Evolutionary conservation across 2,113 vertebrate genomes (phyloP).

Genomic region (Aldabrachelys gigantea): DNA sequence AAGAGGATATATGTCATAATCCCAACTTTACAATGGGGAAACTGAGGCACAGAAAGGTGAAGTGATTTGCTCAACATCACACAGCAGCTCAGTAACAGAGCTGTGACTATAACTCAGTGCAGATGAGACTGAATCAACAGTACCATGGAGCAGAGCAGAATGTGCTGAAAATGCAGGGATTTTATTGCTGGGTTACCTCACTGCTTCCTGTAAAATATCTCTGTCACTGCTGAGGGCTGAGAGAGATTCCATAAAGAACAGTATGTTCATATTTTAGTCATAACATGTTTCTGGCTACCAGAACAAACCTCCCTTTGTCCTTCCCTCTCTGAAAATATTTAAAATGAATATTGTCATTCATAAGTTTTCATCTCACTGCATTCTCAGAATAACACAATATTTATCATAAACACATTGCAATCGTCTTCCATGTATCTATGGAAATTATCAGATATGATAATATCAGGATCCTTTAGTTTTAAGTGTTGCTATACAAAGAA

Average conservation of each 20-base stretch:
- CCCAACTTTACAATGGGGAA: not conserved
- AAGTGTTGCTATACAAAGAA: slow-evolving; percentile 8
- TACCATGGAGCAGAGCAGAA: not conserved
- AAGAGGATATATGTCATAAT: not conserved
- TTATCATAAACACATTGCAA: slow-evolving; percentile 54
- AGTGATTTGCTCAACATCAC: not conserved
- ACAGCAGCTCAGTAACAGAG: not conserved
- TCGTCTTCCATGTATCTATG: slow-evolving; percentile 46
- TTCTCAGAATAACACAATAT: slow-evolving; percentile 50
- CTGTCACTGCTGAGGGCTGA: not conserved
- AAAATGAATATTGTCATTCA: slow-evolving; percentile 20
- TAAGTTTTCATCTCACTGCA: slow-evolving; percentile 14
- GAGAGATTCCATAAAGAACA: not conserved
- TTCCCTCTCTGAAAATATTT: not conserved
- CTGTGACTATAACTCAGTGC: not conserved
- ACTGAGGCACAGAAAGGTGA: not conserved
- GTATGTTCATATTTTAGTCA: not conserved
- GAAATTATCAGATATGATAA: slow-evolving; percentile 58
- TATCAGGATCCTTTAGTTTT: slow-evolving; percentile 54
- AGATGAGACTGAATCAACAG: not conserved
- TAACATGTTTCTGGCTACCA: not conserved
- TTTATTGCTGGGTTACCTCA: not conserved
- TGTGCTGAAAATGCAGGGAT: not conserved
- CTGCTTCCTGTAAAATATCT: not conserved
- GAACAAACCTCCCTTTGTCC: not conserved